phyloP scores from a whole-genome alignment of 1,140 invertebrate species.

The Aphis gossypii region DNA sequence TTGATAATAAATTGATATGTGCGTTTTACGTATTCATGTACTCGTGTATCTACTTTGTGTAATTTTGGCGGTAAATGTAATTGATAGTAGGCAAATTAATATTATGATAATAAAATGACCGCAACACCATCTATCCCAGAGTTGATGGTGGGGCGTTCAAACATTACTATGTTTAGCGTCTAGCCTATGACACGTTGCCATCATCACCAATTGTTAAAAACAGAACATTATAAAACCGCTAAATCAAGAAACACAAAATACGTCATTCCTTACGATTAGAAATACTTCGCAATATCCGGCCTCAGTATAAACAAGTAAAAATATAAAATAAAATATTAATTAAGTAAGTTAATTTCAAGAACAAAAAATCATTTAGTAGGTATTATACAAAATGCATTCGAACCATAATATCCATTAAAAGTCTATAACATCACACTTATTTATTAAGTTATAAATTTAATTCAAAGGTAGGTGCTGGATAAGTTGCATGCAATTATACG shows the following conservation, averaged over 20 bases:
- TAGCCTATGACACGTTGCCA: too few relatives aligned
- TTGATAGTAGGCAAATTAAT: background rate
- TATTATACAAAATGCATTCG: too few relatives aligned
- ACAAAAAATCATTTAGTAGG: too few relatives aligned
- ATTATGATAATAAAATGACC: background rate
- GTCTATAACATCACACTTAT: too few relatives aligned
- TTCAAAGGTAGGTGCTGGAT: too few relatives aligned
- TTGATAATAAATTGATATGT: background rate
- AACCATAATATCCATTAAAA: too few relatives aligned
- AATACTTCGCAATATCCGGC: background rate
- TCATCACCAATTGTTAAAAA: background rate
- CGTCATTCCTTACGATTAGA: background rate
- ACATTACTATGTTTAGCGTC: background rate
- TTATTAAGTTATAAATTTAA: too few relatives aligned
- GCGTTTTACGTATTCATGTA: background rate
- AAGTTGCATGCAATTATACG: too few relatives aligned
- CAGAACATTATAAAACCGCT: background rate
- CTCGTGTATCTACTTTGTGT: background rate
- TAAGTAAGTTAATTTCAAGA: too few relatives aligned
- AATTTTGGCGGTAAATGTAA: constrained; percentile 44
- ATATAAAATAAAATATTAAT: too few relatives aligned
- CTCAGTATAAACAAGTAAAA: background rate
- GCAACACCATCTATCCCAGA: background rate
- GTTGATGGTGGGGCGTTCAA: background rate
- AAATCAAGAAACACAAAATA: constrained; percentile 4